Evolutionary conservation across 2,113 vertebrate genomes (phyloP).

Genomic region (Leucosticte australis): DNA sequence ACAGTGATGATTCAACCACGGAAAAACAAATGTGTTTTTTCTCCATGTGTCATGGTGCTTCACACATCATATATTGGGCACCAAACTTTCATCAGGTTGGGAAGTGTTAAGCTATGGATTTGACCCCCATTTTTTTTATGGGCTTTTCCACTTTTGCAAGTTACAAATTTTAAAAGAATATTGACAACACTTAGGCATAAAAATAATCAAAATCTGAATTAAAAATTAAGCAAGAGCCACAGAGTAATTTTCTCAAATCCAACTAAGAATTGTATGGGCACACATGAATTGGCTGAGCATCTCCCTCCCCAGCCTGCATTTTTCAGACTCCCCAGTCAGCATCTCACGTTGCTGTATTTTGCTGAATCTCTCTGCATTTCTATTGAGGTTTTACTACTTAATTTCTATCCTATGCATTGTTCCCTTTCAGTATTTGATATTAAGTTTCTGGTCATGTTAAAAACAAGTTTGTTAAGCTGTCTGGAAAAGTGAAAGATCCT

Average conservation of each 20-base stretch:
- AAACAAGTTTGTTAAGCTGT: background rate
- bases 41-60: background rate
- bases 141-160: background rate
- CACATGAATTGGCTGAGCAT: background rate
- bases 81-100: background rate
- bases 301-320: background rate
- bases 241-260: background rate
- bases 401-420: background rate
- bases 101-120: background rate
- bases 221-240: background rate
- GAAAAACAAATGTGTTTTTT: background rate
- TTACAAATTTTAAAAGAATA: background rate
- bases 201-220: background rate
- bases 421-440: background rate
- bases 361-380: background rate
- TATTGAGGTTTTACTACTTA: background rate
- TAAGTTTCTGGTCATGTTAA: background rate
- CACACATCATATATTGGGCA: background rate
- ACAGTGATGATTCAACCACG: background rate
- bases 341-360: background rate
- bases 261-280: background rate
- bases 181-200: background rate
- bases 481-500: background rate
- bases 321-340: background rate
- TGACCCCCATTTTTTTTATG: background rate